Conservation (phyloP, 2,113 vertebrate species). For the Noturus placidus region DNA sequence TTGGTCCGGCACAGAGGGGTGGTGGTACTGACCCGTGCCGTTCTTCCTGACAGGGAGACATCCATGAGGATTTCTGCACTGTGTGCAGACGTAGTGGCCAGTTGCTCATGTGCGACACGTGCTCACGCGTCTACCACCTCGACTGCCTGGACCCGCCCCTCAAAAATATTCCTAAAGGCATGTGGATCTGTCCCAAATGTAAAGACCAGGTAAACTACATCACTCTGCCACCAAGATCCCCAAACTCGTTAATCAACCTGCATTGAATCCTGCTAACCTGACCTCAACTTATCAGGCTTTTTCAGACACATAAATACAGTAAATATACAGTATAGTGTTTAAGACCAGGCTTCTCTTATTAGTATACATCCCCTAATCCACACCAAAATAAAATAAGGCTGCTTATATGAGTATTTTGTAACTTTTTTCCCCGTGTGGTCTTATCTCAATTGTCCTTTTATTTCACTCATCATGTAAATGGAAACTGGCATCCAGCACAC, state of each 20-base stretch:
- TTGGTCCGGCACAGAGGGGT: constrained; percentile 61
- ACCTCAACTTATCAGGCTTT: constrained; percentile 17
- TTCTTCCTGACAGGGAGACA: constrained; percentile 92
- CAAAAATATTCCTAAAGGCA: constrained; percentile 99
- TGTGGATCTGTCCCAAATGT: constrained; percentile 99
- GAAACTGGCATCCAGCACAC: constrained; percentile 64
- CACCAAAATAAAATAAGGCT: constrained; percentile 61
- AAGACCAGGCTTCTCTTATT: constrained; percentile 37
- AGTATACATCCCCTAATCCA: constrained; percentile 18
- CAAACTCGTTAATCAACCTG: constrained; percentile 31
- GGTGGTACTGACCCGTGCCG: constrained; percentile 76
- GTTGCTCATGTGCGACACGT: constrained; percentile 99
- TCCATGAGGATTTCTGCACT: constrained; percentile 99
- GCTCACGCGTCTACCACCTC: constrained; percentile 98
- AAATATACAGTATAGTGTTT: constrained; percentile 24
- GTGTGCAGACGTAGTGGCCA: constrained; percentile 99
- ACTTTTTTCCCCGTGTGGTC: constrained; percentile 63
- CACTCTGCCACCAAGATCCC: constrained; percentile 39
- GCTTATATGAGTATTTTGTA: constrained; percentile 69
- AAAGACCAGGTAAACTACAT: constrained; percentile 93
- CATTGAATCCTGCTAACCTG: constrained; percentile 42
- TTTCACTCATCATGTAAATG: constrained; percentile 71
- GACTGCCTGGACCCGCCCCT: constrained; percentile 98
- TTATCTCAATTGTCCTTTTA: constrained; percentile 67
- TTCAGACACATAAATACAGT: constrained; percentile 19